phyloP scores from a whole-genome alignment of 2,113 vertebrate species.

The Gallinago paraguaiae region DNA sequence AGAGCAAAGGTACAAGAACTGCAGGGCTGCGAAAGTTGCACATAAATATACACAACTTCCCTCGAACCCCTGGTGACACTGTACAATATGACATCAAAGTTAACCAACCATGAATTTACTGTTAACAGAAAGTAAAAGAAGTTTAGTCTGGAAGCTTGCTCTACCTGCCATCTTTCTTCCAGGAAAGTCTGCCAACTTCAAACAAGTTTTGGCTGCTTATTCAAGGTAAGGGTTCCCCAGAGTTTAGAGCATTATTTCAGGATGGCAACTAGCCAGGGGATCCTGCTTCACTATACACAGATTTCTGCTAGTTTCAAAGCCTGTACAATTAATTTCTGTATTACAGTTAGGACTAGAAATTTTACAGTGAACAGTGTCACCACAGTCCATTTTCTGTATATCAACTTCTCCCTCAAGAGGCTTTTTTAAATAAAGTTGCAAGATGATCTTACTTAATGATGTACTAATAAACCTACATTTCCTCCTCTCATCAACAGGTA shows the following conservation, averaged over 20 bases:
- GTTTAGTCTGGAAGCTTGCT: neutral
- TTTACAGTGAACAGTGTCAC: neutral
- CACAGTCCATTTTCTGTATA: neutral
- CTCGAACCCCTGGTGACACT: neutral
- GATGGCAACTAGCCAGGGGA: neutral
- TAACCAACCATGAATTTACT: neutral
- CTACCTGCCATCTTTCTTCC: neutral
- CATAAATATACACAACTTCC: rapidly evolving
- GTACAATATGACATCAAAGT: neutral
- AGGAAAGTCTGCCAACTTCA: neutral
- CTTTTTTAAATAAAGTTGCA: neutral
- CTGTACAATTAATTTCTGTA: neutral
- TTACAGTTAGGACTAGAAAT: neutral
- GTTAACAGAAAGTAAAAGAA: neutral
- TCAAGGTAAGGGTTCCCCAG: neutral
- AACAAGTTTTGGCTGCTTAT: neutral
- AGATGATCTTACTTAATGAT: neutral
- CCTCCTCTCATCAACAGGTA: neutral
- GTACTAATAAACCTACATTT: neutral
- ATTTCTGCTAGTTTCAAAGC: neutral
- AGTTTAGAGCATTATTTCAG: neutral
- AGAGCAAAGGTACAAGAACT: neutral
- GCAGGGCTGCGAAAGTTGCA: neutral
- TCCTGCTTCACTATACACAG: neutral
- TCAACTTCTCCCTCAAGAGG: neutral